Evolutionary conservation across 2,888 invertebrate species (phyloP).

Genomic region (Teinopalpus imperialis): DNA sequence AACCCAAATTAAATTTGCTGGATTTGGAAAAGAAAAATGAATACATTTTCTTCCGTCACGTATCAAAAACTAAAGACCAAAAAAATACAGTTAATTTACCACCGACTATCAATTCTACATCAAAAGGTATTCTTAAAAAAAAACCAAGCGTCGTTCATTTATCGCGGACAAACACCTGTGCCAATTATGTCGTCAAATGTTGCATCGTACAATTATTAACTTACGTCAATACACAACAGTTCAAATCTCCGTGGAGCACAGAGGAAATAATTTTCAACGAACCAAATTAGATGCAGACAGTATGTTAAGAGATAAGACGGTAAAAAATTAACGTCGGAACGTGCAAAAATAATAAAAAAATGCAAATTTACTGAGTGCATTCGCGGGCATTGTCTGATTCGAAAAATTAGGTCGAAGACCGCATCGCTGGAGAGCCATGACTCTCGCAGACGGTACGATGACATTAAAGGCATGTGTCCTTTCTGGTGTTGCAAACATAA

Average conservation of each 20-base stretch:
- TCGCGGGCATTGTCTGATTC: constrained; percentile 16
- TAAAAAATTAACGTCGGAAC: constrained; percentile 11
- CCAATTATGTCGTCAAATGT: constrained; percentile 35
- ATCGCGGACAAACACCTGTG: constrained; percentile 35
- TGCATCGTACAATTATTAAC: constrained; percentile 28
- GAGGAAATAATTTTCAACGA: background rate
- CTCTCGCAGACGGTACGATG: constrained; percentile 20
- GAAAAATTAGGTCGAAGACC: constrained; percentile 20
- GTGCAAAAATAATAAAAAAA: constrained; percentile 3
- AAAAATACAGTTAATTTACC: constrained; percentile 12
- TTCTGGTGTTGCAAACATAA: constrained; percentile 15
- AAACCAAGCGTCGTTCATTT: constrained; percentile 32
- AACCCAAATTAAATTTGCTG: too few species aligned
- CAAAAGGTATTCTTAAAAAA: constrained; percentile 26
- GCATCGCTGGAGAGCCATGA: constrained; percentile 9
- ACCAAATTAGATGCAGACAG: background rate
- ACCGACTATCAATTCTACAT: constrained; percentile 18
- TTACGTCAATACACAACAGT: constrained; percentile 2
- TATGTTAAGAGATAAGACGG: background rate
- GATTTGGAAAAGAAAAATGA: too few species aligned
- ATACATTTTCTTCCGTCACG: too few species aligned
- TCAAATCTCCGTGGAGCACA: background rate
- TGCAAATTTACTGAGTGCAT: constrained; percentile 13
- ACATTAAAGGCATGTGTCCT: constrained; percentile 34
- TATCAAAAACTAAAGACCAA: background rate